Evolutionary conservation across 2,113 vertebrate species (phyloP).

Genomic region (Etheostoma cragini): DNA sequence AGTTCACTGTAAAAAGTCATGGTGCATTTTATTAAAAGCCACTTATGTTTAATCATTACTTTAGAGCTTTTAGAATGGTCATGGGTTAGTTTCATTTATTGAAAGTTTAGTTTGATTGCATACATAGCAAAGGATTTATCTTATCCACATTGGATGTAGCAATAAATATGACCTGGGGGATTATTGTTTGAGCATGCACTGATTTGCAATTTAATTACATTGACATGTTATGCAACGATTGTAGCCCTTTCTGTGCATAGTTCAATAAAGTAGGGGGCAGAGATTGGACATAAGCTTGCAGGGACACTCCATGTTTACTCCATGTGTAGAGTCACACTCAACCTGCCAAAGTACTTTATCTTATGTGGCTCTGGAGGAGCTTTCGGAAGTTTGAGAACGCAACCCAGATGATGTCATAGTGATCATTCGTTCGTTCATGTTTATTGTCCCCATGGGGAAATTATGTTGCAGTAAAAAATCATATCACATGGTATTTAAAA

Average conservation of each 20-base stretch:
- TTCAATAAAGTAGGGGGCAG: not conserved
- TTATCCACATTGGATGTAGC: not conserved
- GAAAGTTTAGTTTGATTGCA: not conserved
- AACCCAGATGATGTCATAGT: too few relatives aligned
- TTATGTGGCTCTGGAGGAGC: too few relatives aligned
- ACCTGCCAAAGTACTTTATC: not conserved
- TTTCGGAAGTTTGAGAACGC: too few relatives aligned
- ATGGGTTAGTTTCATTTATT: not conserved
- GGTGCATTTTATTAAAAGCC: conserved; percentile 41
- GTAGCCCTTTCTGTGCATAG: not conserved
- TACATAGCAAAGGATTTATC: not conserved
- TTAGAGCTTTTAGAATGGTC: not conserved
- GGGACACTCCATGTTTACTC: not conserved
- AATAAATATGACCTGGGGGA: not conserved
- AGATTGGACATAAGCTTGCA: not conserved
- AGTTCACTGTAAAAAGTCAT: conserved; percentile 34
- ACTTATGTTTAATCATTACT: conserved; percentile 15
- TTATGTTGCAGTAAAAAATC: too few relatives aligned
- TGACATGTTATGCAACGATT: not conserved
- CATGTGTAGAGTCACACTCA: not conserved
- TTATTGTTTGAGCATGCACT: not conserved
- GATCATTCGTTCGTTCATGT: too few relatives aligned
- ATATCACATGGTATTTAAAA: too few relatives aligned
- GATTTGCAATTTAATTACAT: not conserved
- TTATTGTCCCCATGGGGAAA: too few relatives aligned